Evolutionary conservation across 2,888 invertebrate species (phyloP), one percentile per base, ranked within the genome.

Genomic region (Antitype chi): DNA sequence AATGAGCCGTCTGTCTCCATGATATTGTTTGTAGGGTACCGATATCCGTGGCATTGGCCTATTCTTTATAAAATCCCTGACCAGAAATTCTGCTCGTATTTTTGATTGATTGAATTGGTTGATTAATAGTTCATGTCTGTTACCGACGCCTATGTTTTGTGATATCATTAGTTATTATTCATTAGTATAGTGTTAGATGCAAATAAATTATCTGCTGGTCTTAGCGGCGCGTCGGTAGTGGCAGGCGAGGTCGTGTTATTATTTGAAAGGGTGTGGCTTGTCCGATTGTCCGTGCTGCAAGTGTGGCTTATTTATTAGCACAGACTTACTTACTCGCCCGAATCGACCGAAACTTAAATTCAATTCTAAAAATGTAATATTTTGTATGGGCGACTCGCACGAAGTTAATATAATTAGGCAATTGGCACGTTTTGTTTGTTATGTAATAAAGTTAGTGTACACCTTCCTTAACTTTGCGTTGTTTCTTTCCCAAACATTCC

Each of bases 211-310:
- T 62, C 28, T 25, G 60, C 38, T 64, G 43, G 32, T 70, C n/a
- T 49, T 60, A 66, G 49, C 43, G 43, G 11, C 43, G 11, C 69
- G 59, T 72, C 53, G 38, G 38, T 55, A 76, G 57, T 59, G 43
- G 62, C 73, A 67, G 80, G 66, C 89, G 84, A 90, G 90, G 90
- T 85, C 89, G 76, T 47, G 60, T 78, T 85, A 85, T 88, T 88
- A 90, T 91, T 91, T 89, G 92, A 91, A 91, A 93, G 92, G 94
- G 94, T 91, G 92, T 89, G 92, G 90, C 87, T 60, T 85, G 87
- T 77, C 78, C 82, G 83, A 82, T 89, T 85, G 89, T 87, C 85
- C 84, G 80, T 85, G 82, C 78, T 83, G 86, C 78, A 83, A 86
- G 3, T 5, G 38, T 38, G 38, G 38, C 38, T 32, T n/a, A n/a